Evolutionary conservation across 1,140 invertebrate genomes (phyloP), one percentile per base, ranked within the genome.

Genomic region (Periplaneta americana): DNA sequence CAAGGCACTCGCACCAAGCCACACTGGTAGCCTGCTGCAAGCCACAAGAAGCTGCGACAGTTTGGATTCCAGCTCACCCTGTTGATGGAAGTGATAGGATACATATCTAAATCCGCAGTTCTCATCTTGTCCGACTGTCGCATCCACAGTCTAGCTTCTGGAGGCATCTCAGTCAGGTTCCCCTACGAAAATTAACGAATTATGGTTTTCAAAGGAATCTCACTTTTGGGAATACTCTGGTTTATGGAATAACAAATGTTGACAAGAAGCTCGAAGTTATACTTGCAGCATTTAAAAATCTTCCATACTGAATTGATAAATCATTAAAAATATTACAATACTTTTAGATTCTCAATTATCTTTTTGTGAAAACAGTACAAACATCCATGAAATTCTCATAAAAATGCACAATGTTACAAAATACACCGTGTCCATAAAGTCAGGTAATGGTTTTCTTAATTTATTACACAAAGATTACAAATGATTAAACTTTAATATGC

Each of bases 1-100:
- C 82, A 80, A 34, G 79, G 66, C 18, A 80, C 39, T 34, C 79
- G 35, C 17, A 82, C 18, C 35, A 82, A 34, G 34, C 82, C 82
- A 36, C 75, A 80, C 31, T 82, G 82, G 57, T 82, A 82, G 22
- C 82, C 82, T 17, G 82, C 11, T 18, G 82, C 82, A 34, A 82
- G 57, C 78, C 79, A 80, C 66, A 80, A 34, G 78, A 76, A 82
- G 36, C 78, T 82, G 57, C 79, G 35, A 34, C 48, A 80, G 74
- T 82, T 82, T 2, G 74, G 82, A 34, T 82, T 82, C 78, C 78
- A 82, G 8, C 39, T 80, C 36, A 81, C 81, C 75, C 74, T 81
- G 32, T 81, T 81, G 17, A 81, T 37, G 36, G 75, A 81, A 5
- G 32, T 78, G 34, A 78, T 18, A n/a, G 81, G 81, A 34, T 81